phyloP scores from a whole-genome alignment of 2,113 vertebrate species.

The Corythaeola cristata region DNA sequence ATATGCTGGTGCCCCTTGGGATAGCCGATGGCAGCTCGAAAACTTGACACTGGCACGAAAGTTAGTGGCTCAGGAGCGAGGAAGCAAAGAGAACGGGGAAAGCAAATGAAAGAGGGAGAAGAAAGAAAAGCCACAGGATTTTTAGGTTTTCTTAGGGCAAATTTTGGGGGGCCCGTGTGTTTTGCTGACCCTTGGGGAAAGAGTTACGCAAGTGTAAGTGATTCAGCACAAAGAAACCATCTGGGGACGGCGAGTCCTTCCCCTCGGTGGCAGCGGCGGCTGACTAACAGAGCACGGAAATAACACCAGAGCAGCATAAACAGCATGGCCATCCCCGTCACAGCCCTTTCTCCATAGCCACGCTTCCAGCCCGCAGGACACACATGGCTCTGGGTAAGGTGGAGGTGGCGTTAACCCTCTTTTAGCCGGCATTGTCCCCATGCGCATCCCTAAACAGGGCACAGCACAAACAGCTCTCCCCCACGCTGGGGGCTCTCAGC shows the following conservation, averaged over 20 bases:
- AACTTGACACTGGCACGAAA: background rate
- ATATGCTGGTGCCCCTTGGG: background rate
- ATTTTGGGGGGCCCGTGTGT: fast-evolving
- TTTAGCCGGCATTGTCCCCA: background rate
- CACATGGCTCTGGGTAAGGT: background rate
- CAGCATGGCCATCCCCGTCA: background rate
- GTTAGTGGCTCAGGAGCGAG: background rate
- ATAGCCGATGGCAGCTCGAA: background rate
- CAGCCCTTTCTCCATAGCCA: background rate
- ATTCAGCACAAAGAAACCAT: background rate
- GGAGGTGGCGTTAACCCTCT: background rate
- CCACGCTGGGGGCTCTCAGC: background rate
- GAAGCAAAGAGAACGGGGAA: background rate
- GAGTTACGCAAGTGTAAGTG: background rate
- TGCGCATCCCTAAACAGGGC: background rate
- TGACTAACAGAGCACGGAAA: background rate
- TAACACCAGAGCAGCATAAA: background rate
- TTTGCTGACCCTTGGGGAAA: background rate
- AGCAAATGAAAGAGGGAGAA: background rate
- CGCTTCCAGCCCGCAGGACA: background rate
- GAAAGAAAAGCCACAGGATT: background rate
- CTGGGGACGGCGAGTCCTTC: background rate
- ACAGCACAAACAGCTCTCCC: background rate
- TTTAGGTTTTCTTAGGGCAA: background rate
- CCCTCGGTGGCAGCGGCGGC: background rate